Percentiles rank a stretch among this genome's conserved stretches.
Evolutionary conservation across 2,113 vertebrate genomes (phyloP).

Genomic region (Sphaerodactylus townsendi): DNA sequence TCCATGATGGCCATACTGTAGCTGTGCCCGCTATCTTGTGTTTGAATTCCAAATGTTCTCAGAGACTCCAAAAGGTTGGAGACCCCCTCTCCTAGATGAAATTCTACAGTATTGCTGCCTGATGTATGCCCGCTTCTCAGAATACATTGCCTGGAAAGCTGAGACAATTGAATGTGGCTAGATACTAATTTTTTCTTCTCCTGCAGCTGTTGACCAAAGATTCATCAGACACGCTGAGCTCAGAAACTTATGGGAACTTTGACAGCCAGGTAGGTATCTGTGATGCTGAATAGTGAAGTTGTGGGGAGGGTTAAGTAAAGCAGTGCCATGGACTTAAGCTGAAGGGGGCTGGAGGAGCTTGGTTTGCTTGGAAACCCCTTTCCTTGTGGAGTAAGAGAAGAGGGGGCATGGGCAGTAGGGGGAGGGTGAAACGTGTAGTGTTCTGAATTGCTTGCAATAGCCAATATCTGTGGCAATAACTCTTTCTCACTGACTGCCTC

Average conservation of each 20-base stretch:
- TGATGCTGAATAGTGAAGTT: background rate
- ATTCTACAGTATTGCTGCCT: background rate
- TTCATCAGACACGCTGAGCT: slow-evolving; percentile 72
- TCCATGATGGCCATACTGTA: too few relatives aligned
- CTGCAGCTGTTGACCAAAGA: slow-evolving; percentile 85
- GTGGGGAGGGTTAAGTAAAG: background rate
- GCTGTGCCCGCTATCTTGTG: too few relatives aligned
- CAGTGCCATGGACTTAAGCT: background rate
- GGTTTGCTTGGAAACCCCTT: background rate
- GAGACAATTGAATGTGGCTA: background rate
- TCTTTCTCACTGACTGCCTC: background rate
- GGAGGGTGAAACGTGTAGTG: background rate
- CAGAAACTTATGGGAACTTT: slow-evolving; percentile 85
- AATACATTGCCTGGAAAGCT: background rate
- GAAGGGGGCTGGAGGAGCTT: background rate
- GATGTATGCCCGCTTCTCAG: background rate
- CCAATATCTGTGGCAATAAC: background rate
- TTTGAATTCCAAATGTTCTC: too few relatives aligned
- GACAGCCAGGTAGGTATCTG: slow-evolving; percentile 90
- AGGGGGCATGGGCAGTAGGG: background rate
- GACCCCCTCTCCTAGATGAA: background rate
- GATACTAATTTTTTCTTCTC: background rate
- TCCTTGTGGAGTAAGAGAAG: background rate
- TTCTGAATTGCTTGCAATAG: background rate
- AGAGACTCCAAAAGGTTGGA: too few relatives aligned